phyloP scores from a whole-genome alignment of 2,113 vertebrate species.

The Hucho hucho region DNA sequence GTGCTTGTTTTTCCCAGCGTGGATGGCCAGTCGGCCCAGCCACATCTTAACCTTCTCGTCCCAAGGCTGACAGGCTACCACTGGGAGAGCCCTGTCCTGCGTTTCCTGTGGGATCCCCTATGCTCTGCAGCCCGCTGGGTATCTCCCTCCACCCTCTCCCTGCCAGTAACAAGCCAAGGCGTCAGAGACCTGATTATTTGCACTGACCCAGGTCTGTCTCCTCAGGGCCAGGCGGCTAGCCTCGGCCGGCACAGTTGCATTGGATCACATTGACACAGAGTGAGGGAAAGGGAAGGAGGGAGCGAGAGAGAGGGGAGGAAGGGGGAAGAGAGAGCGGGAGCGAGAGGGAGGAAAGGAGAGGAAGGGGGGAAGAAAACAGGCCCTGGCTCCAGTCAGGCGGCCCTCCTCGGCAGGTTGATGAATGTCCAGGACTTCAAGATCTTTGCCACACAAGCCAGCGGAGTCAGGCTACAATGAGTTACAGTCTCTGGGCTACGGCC shows the following conservation, averaged over 20 bases:
- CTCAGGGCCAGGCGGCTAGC: slow-evolving; percentile 48
- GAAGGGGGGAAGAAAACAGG: slow-evolving; percentile 71
- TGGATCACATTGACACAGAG: slow-evolving; percentile 79
- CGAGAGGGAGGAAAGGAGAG: slow-evolving; percentile 37
- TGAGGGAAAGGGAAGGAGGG: slow-evolving; percentile 3
- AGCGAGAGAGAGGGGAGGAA: slow-evolving; percentile 35
- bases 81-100: slow-evolving; percentile 6
- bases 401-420: slow-evolving; percentile 84
- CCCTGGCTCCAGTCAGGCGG: slow-evolving; percentile 88
- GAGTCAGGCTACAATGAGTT: slow-evolving; percentile 82
- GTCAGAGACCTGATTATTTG: slow-evolving; percentile 78
- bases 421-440: slow-evolving; percentile 84
- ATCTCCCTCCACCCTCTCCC: slow-evolving; percentile 23
- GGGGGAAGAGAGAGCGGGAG: slow-evolving; percentile 47
- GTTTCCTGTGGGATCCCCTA: slow-evolving; percentile 79
- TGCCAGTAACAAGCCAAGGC: slow-evolving; percentile 77
- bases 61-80: background rate
- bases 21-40: slow-evolving; percentile 24
- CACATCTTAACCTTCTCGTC: slow-evolving; percentile 57
- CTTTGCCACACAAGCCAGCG: slow-evolving; percentile 89
- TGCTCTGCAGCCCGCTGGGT: slow-evolving; percentile 39
- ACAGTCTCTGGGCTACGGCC: slow-evolving; percentile 71
- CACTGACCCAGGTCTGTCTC: slow-evolving; percentile 77
- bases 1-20: slow-evolving; percentile 7
- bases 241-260: slow-evolving; percentile 74